Evolutionary conservation across 2,113 vertebrate species (phyloP).

Genomic region (Microcebus jonahi): DNA sequence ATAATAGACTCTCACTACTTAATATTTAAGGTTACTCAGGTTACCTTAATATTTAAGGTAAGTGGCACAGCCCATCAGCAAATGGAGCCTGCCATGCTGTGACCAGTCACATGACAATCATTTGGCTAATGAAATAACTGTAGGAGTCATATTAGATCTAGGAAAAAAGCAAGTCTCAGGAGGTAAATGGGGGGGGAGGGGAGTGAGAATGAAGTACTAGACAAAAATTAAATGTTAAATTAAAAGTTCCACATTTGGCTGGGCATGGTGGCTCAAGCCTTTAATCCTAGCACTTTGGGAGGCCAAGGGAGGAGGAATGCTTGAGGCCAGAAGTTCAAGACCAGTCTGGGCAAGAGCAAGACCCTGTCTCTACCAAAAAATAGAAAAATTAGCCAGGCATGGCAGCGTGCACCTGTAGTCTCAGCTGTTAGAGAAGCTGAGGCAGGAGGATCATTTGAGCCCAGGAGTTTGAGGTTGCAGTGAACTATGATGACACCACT

Average conservation of each 20-base stretch:
- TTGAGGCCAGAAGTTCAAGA: too few relatives aligned
- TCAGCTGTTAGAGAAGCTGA: too few relatives aligned
- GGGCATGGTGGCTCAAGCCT: too few relatives aligned
- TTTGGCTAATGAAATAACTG: background rate
- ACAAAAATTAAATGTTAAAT: conserved; percentile 62
- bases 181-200: background rate
- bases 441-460: too few relatives aligned
- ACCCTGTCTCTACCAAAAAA: too few relatives aligned
- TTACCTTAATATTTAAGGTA: background rate
- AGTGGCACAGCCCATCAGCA: background rate
- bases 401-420: too few relatives aligned
- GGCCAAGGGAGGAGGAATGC: too few relatives aligned
- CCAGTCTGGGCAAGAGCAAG: too few relatives aligned
- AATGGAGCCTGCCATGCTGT: background rate
- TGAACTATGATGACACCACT: too few relatives aligned
- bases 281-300: too few relatives aligned
- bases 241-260: conserved; percentile 26
- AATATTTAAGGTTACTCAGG: background rate
- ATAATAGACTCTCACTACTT: background rate
- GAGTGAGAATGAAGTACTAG: background rate
- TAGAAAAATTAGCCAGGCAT: too few relatives aligned
- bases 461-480: background rate
- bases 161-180: conserved; percentile 58
- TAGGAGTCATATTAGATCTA: background rate
- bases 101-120: background rate